Evolutionary conservation across 1,140 invertebrate genomes (phyloP), one percentile per base, ranked within the genome.

Genomic region (Brachionus koreanus): DNA sequence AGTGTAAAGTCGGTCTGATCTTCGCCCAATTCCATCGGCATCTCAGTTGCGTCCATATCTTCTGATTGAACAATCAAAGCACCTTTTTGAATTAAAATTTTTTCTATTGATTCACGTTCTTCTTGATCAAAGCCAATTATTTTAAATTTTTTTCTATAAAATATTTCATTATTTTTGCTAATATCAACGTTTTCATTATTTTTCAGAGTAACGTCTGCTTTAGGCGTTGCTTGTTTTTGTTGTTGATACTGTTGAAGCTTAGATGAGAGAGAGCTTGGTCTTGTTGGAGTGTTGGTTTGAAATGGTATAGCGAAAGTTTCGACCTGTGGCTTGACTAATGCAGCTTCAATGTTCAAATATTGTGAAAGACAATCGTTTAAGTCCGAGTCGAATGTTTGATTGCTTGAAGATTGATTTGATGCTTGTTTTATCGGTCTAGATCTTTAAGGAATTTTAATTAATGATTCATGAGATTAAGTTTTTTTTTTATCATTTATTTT

Each of bases 311-410:
- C 61, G 5, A 13, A 23, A 42, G 61, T 6, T 42, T 65, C 35
- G 9, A 6, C 25, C 29, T 16, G 49, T 61, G 76, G 76, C 3
- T 65, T 61, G 16, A 65, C 23, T 37, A 57, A n/a, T 61, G 25
- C 37, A 42, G 76, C 76, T 61, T 57, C 76, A 1, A 43, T 61
- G 10, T 79, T 57, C 76, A 79, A 63, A 16, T 79, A 79, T 19
- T 79, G 76, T 25, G 76, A 79, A 19, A 79, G 23, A 61, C 76
- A 79, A 25, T 79, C 76, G n/a, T 79, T 79, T 61, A 79, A 25
- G 13, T 79, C 76, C 4, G 76, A 57, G 49, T 65, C 76, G n/a
- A 79, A 65, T 61, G 76, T 79, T 61, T 65, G 46, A 61, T 61
- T 79, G 13, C 57, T 79, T 1, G 43, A 25, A 5, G 69, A 46